Evolutionary conservation across 64 coral and sea anemone species (phyloP).

Genomic region (Orbicella faveolata): DNA sequence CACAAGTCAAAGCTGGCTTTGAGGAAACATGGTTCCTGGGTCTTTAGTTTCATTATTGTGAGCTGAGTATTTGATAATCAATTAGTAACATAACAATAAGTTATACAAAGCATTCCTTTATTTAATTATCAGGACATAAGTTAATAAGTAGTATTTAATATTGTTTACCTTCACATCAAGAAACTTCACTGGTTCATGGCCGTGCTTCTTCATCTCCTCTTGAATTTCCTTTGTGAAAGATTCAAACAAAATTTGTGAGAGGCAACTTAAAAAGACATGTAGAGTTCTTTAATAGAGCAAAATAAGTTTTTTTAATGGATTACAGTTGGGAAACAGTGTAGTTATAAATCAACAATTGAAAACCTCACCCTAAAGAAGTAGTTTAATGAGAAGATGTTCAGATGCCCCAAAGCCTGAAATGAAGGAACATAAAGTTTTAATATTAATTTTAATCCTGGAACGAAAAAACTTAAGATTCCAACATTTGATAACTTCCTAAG

Average conservation of each 20-base stretch:
- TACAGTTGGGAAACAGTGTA: no score
- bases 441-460: no score
- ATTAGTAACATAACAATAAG: no score
- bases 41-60: no score
- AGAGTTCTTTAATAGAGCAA: no score
- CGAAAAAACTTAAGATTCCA: no score
- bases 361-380: conserved; percentile 97
- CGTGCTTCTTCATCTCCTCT: conserved; percentile 96
- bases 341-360: background rate
- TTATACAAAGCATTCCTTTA: no score
- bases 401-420: conserved; percentile 69
- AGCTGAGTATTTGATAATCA: no score
- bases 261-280: background rate
- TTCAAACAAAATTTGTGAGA: background rate
- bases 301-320: no score
- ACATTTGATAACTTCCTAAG: no score
- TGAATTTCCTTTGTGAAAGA: conserved; percentile 73
- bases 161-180: conserved; percentile 82
- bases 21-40: no score
- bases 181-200: conserved; percentile 96
- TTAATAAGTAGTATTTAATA: background rate
- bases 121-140: background rate
- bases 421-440: background rate
- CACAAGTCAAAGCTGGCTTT: no score
- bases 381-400: conserved; percentile 95